phyloP scores from a whole-genome alignment of 2,888 invertebrate genomes.

The Tolmerus cingulatus region DNA sequence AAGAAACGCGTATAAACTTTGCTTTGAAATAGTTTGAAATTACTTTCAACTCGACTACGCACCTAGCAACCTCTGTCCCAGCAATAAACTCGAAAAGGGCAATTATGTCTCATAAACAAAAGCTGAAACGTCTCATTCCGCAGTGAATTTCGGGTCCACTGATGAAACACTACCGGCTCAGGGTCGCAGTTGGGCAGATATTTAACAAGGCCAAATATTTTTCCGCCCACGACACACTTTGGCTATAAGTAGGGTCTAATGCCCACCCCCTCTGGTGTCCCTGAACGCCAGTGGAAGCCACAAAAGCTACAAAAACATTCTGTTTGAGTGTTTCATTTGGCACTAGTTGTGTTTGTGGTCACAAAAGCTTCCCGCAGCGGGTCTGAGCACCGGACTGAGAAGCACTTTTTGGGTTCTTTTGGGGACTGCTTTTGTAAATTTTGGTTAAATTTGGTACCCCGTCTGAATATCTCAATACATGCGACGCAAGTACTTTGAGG shows the following conservation, averaged over 20 bases:
- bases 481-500: background rate
- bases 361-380: background rate
- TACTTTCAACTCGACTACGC: background rate
- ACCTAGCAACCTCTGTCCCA: background rate
- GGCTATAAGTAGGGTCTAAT: background rate
- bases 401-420: slow-evolving; percentile 13
- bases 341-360: slow-evolving; percentile 40
- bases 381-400: background rate
- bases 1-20: background rate
- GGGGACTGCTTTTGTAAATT: background rate
- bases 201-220: slow-evolving; percentile 26
- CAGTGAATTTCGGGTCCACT: background rate
- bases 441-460: slow-evolving; percentile 18
- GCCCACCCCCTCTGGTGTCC: background rate
- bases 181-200: background rate
- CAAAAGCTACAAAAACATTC: slow-evolving; percentile 49
- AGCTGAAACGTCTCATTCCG: background rate
- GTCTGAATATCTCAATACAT: background rate
- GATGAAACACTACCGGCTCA: background rate
- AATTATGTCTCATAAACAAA: background rate
- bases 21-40: background rate
- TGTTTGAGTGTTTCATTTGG: slow-evolving; percentile 49
- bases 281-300: slow-evolving; percentile 42
- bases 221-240: slow-evolving; percentile 26
- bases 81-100: background rate